Base-by-base conservation (phyloP, 2,113 vertebrate species). In the Macquaria ambigua region DNA sequence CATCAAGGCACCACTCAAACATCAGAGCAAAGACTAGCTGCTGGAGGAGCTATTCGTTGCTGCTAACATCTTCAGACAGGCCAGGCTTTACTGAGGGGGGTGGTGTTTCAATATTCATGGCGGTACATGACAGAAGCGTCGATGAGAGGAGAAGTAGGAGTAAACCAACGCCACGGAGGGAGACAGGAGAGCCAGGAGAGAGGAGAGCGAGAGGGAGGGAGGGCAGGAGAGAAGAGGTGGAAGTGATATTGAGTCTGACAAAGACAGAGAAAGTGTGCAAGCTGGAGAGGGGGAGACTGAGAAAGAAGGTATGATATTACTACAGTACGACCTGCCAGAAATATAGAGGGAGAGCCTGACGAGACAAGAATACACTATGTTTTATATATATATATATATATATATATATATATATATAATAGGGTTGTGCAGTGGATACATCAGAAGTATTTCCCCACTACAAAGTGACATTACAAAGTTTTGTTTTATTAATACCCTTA, bases 71-170 rank as follows among this genome's bases (percentile, higher is more conserved):
- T 78, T 80, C 46, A 87, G 87, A 85, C 87, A 87, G 76, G 67
- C 67, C 82, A 0, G 62, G 71, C 81, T 75, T 84, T 48, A 63
- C 71, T 9, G 52, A 53, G 66, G 41, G 48, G 64, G 80, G 25
- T 34, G 68, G 18, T 18, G 76, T 70, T 81, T 89, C 84, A 89
- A 83, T 87, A 85, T 91, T 87, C 82, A 91, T 87, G 85, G 77
- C 1, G 25, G 39, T 85, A 80, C 83, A 81, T 80, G 87, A 80
- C 84, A 89, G 81, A 74, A 56, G 75, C 77, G 23, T 71, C 31
- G 61, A 83, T 85, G 76, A 83, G 77, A 84, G 28, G 48, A 58
- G 84, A 85, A 79, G 74, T 20, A 37, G 61, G 62, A 85, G 81
- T 83, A 76, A 85, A 83, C 58, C 82, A 74, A 72, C 55, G 23